Base-by-base conservation (phyloP, 1,140 invertebrate species). In the Hypothenemus hampei region DNA sequence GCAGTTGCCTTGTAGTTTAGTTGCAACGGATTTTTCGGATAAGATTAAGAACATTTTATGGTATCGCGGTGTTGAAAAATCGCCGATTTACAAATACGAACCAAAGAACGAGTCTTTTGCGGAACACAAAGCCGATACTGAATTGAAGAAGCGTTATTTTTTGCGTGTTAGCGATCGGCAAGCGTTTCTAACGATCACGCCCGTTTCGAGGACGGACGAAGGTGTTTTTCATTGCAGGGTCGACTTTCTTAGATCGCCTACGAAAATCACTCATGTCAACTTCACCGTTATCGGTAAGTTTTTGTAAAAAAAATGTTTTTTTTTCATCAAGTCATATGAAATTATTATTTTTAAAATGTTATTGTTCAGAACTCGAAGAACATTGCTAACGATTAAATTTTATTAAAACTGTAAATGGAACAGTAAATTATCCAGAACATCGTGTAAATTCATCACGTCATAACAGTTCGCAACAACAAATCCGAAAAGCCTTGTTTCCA, bases 211-310 rank as follows among this genome's bases (percentile, higher is more conserved):
- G 2, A 69, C 74, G 31, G 75, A 89, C 63, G 78, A 81, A 46
- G 85, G 81, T 0, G 63, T 85, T 10, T 89, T 87, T 66, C 77
- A 83, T 50, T 90, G 87, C 65, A 72, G 85, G 21, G 84, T 88
- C 1, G 86, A 90, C 70, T 90, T 87, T 69, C 71, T 76, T 29
- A 76, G 81, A 23, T 83, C 83, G 5, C 83, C 84, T 0, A 87
- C 86, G 0, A 79, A 79, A 64, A 86, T 86, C 66, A 79, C 80
- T 43, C 80, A 82, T 31, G 81, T 88, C 61, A 85, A 86, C 69
- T 70, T 90, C 16, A 82, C 81, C 51, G 79, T 89, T 49, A 81
- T 87, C 58, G 84, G 87, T 89, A 75, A 83, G 82, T 72, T 45
- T 16, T 54, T 40, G 18, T 2, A 31, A 31, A n/a, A n/a, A n/a